A percentile compares a stretch with the other conserved stretches of the same genome.
phyloP scores from a whole-genome alignment of 2,797 vertebrate species.

The Euphonia xanthogaster region DNA sequence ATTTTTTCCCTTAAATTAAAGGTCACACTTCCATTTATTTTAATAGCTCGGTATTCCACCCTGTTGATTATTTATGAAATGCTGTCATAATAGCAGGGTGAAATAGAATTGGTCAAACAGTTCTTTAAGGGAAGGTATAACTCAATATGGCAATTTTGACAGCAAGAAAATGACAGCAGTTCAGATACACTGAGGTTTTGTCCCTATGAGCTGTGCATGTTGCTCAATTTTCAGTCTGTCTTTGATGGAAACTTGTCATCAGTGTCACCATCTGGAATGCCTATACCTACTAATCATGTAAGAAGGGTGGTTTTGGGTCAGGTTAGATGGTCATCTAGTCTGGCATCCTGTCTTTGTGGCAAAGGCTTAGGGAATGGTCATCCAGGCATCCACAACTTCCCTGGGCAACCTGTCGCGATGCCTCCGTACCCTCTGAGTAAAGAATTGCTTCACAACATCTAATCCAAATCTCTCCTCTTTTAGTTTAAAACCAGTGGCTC shows the following conservation, averaged over 20 bases:
- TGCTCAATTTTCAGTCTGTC: neutral
- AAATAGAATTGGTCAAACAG: neutral
- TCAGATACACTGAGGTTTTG: neutral
- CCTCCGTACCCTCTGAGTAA: neutral
- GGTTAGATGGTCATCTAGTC: neutral
- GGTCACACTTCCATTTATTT: neutral
- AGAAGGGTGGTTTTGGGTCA: neutral
- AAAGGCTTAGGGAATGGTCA: neutral
- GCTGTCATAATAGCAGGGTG: neutral
- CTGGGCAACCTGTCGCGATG: neutral
- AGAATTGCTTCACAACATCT: neutral
- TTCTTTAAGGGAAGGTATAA: neutral
- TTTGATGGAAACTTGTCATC: neutral
- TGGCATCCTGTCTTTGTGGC: neutral
- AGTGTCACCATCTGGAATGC: neutral
- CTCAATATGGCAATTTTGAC: neutral
- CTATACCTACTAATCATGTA: neutral
- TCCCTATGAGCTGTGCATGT: neutral
- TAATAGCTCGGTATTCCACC: fast-evolving
- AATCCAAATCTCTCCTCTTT: neutral
- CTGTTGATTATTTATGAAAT: neutral
- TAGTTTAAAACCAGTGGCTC: neutral
- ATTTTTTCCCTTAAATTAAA: neutral
- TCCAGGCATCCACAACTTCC: neutral
- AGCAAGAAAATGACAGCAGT: neutral